These are phyloP conservation scores for Musca vetustissima DNA, from an alignment of 1,140 invertebrate species.

Conservation along the genomic window DNA sequence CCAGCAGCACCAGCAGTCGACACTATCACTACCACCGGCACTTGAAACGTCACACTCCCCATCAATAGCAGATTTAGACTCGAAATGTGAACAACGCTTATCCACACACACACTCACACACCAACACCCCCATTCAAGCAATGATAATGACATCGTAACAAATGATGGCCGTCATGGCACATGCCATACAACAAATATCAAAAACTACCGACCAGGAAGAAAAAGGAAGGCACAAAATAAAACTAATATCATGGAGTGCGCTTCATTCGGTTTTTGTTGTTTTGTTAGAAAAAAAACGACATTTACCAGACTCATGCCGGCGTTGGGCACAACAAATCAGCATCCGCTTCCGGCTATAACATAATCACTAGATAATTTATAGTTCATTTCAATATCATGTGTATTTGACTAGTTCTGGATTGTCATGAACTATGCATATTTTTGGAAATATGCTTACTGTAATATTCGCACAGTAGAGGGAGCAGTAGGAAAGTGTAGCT, in stretches of 20 bases:
- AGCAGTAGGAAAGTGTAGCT: too few relatives aligned
- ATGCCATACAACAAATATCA: neutral
- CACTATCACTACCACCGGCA: too few relatives aligned
- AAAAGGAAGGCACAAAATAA: neutral
- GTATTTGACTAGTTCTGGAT: neutral
- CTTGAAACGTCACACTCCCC: too few relatives aligned
- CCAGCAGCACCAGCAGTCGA: neutral
- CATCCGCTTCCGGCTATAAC: constrained; percentile 17
- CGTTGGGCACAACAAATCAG: constrained; percentile 10
- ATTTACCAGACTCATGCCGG: neutral
- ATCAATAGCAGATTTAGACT: too few relatives aligned
- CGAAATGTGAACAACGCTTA: too few relatives aligned
- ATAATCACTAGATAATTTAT: constrained; percentile 2
- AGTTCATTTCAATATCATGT: constrained; percentile 8
- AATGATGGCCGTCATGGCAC: constrained; percentile 17
- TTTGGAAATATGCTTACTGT: neutral
- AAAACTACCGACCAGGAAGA: neutral
- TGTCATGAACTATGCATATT: neutral
- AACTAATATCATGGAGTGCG: neutral
- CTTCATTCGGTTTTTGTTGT: neutral
- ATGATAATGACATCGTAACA: constrained; percentile 17
- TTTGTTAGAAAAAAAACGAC: neutral
- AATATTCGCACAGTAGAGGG: too few relatives aligned
- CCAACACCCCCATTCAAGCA: neutral
- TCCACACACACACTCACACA: neutral